Percentiles rank a stretch among this genome's conserved stretches.
phyloP scores from a whole-genome alignment of 2,888 invertebrate genomes.

The Idaea biselata region DNA sequence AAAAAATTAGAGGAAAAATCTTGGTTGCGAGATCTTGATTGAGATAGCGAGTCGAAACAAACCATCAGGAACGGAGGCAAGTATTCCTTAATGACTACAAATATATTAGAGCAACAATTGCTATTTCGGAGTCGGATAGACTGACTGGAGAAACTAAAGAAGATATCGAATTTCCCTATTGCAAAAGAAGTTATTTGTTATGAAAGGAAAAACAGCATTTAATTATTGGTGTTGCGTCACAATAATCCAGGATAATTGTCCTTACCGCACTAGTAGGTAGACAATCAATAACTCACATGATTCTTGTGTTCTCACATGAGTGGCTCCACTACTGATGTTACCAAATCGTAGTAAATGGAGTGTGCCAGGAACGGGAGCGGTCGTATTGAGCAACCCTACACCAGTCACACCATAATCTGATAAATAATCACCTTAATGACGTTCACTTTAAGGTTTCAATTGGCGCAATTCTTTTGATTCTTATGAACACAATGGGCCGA shows the following conservation, averaged over 20 bases:
- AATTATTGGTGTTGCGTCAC: too few species aligned
- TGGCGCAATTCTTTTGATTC: background rate
- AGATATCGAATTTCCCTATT: too few species aligned
- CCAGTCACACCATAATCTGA: constrained; percentile 5
- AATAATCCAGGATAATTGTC: background rate
- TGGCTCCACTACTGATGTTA: constrained; percentile 59
- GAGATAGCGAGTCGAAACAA: too few species aligned
- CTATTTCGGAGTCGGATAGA: too few species aligned
- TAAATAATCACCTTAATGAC: constrained; percentile 12
- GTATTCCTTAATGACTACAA: too few species aligned
- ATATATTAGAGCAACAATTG: too few species aligned
- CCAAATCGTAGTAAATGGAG: constrained; percentile 61
- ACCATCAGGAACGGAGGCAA: too few species aligned
- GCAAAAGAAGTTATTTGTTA: too few species aligned
- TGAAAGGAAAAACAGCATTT: too few species aligned
- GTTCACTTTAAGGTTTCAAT: constrained; percentile 4
- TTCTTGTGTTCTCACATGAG: constrained; percentile 20
- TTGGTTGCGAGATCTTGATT: too few species aligned
- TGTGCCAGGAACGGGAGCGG: constrained; percentile 58
- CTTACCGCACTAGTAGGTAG: constrained; percentile 7
- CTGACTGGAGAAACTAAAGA: too few species aligned
- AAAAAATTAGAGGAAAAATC: too few species aligned
- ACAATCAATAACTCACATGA: background rate
- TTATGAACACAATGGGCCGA: constrained; percentile 34
- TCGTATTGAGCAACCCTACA: constrained; percentile 43